Percentiles rank a stretch among this genome's conserved stretches.
Conservation (phyloP, 2,113 vertebrate species). For the Grammomys dolichurus region DNA sequence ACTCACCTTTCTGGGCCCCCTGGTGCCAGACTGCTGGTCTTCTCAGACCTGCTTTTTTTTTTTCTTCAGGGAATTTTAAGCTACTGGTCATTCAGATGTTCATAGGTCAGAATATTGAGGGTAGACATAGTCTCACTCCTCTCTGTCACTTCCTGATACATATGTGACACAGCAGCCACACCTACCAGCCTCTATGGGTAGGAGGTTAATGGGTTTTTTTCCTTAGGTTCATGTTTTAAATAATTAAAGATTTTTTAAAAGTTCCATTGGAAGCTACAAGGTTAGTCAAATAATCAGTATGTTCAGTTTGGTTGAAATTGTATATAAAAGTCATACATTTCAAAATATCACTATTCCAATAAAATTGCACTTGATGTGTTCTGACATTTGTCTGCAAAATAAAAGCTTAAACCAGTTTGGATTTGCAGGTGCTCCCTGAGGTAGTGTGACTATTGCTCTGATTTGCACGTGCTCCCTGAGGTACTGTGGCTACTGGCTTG, state of each 20-base stretch:
- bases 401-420: not conserved
- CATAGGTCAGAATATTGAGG: not conserved
- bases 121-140: not conserved
- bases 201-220: not conserved
- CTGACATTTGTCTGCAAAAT: not conserved
- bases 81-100: not conserved
- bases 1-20: too few relatives aligned
- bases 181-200: not conserved
- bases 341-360: not conserved
- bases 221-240: not conserved
- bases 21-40: too few relatives aligned
- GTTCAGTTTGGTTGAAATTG: not conserved
- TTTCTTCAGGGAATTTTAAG: not conserved
- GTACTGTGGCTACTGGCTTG: not conserved
- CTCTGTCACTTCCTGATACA: not conserved
- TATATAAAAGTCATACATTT: conserved; percentile 30
- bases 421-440: not conserved
- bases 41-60: too few relatives aligned
- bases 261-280: not conserved
- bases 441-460: not conserved
- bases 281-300: conserved; percentile 5
- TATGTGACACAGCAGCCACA: not conserved
- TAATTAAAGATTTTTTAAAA: not conserved
- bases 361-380: conserved; percentile 17
- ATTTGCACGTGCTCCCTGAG: not conserved